A percentile compares a stretch with the other conserved stretches of the same genome.
These are phyloP conservation scores for Mesoclemmys tuberculata DNA, from an alignment of 2,113 vertebrate species.

Conservation along the genomic window DNA sequence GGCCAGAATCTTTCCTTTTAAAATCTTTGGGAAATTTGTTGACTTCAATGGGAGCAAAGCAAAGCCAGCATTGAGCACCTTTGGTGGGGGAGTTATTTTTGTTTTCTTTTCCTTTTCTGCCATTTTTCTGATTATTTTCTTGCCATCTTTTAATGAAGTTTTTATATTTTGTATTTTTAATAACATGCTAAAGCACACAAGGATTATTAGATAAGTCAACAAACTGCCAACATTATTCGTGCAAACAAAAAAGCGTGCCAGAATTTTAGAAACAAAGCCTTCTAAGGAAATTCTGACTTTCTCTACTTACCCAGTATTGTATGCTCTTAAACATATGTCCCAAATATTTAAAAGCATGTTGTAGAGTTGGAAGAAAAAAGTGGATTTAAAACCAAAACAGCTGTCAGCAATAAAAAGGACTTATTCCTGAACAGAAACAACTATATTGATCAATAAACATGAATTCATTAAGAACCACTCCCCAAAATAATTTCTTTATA, in stretches of 20 bases:
- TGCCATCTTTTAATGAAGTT: neutral
- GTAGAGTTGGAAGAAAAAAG: neutral
- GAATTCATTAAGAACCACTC: neutral
- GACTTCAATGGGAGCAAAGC: neutral
- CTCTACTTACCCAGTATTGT: neutral
- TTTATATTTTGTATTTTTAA: neutral
- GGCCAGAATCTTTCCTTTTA: neutral
- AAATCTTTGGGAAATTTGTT: neutral
- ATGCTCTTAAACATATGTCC: neutral
- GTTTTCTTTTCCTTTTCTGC: neutral
- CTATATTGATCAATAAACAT: neutral
- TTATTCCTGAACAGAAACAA: neutral
- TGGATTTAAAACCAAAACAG: neutral
- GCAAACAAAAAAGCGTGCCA: neutral
- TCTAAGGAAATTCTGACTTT: neutral
- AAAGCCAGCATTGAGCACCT: neutral
- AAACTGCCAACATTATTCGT: neutral
- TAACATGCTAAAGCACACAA: neutral
- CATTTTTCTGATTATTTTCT: constrained; percentile 6
- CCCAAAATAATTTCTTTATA: neutral
- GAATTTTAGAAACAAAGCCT: neutral
- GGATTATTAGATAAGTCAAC: neutral
- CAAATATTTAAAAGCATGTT: neutral
- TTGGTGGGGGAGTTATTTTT: neutral
- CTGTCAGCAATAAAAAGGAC: neutral